phyloP scores from a whole-genome alignment of 2,797 vertebrate genomes.

The Pelobates cultripes region DNA sequence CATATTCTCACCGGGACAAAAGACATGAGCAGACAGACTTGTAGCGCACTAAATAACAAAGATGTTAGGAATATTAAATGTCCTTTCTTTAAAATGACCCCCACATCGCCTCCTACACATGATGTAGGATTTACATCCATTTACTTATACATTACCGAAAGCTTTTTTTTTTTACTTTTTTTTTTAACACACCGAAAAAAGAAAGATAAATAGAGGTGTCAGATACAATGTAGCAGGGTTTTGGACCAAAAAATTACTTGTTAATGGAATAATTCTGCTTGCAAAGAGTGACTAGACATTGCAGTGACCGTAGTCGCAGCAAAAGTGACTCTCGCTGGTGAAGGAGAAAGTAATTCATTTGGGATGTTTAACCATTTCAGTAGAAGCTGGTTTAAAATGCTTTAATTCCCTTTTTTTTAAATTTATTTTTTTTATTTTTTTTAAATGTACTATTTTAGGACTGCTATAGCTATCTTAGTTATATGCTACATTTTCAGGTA shows the following conservation, averaged over 20 bases:
- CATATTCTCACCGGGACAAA: slow-evolving; percentile 11
- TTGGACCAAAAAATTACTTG: slow-evolving; percentile 41
- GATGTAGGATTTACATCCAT: neutral
- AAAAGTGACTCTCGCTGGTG: no score
- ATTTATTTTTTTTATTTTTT: no score
- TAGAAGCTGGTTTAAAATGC: no score
- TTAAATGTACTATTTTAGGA: no score
- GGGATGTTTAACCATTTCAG: no score
- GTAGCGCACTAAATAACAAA: slow-evolving; percentile 3
- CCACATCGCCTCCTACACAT: neutral
- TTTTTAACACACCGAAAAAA: neutral
- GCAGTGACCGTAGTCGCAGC: neutral
- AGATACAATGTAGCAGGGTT: slow-evolving; percentile 28
- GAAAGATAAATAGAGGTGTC: slow-evolving; percentile 31
- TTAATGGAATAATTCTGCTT: slow-evolving; percentile 3
- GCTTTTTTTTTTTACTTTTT: no score
- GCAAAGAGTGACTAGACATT: neutral
- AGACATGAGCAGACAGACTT: slow-evolving; percentile 4
- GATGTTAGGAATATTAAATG: neutral
- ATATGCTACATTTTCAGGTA: no score
- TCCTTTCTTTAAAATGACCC: neutral
- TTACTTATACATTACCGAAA: slow-evolving; percentile 1
- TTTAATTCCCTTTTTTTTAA: no score
- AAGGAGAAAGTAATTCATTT: no score
- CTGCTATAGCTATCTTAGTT: no score